A percentile compares a stretch with the other conserved stretches of the same genome.
These are phyloP conservation scores for Progne subis DNA, from an alignment of 2,113 vertebrate species.

Conservation along the genomic window DNA sequence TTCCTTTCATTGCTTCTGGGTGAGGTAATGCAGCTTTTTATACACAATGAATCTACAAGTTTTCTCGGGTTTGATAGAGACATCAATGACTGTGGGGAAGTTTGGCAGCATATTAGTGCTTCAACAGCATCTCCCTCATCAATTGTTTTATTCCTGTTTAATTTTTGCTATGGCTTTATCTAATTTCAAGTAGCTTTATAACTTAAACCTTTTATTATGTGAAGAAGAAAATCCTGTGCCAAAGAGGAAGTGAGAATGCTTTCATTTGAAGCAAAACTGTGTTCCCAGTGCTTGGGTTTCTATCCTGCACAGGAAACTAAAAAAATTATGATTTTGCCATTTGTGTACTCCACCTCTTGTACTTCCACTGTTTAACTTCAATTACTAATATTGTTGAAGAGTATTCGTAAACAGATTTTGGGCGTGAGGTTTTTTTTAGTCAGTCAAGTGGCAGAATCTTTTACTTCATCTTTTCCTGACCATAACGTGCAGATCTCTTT, in stretches of 20 bases:
- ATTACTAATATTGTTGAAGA: conserved; percentile 11
- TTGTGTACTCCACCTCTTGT: neutral
- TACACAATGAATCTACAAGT: neutral
- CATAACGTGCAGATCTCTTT: conserved; percentile 20
- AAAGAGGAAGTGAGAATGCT: neutral
- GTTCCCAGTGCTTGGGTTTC: neutral
- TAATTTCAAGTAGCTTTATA: neutral
- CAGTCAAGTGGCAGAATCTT: neutral
- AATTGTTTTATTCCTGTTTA: neutral
- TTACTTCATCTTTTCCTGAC: neutral
- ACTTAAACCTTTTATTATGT: neutral
- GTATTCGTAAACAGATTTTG: neutral
- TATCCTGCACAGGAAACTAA: neutral
- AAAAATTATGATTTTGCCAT: neutral
- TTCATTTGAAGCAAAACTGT: neutral
- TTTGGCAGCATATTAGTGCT: neutral
- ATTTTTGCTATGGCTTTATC: neutral
- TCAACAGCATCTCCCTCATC: neutral
- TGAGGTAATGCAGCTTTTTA: conserved; percentile 49
- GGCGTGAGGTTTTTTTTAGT: neutral
- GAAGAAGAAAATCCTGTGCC: neutral
- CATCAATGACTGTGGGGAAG: neutral
- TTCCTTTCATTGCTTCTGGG: conserved; percentile 11
- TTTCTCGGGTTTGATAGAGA: neutral
- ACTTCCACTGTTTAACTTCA: neutral